Evolutionary conservation across 2,888 invertebrate genomes (phyloP).

Genomic region (Meliscaeva auricollis): DNA sequence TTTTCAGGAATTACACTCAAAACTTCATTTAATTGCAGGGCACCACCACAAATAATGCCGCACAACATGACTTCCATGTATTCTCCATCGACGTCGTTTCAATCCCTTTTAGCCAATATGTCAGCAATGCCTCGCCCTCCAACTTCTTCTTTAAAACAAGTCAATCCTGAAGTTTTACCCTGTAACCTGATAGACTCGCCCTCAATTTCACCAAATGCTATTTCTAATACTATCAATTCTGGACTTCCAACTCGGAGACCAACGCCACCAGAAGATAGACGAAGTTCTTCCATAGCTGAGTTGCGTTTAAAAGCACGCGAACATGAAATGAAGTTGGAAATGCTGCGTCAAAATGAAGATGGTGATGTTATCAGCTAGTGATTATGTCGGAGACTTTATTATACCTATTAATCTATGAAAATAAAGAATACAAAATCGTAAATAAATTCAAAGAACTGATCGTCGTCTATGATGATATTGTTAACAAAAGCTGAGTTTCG

Average conservation of each 20-base stretch:
- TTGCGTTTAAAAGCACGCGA: slow-evolving; percentile 94
- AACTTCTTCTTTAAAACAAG: slow-evolving; percentile 46
- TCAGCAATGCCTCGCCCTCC: slow-evolving; percentile 86
- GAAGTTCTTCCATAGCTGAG: slow-evolving; percentile 95
- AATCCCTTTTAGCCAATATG: slow-evolving; percentile 88
- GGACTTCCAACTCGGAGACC: slow-evolving; percentile 78
- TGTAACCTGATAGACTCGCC: slow-evolving; percentile 81
- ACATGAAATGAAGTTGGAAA: slow-evolving; percentile 93
- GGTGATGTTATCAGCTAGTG: slow-evolving; percentile 90
- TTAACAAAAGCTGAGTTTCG: background rate
- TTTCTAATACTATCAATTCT: slow-evolving; percentile 78
- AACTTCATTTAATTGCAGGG: slow-evolving; percentile 84
- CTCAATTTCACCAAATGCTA: slow-evolving; percentile 81
- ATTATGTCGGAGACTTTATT: slow-evolving; percentile 2
- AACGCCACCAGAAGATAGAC: slow-evolving; percentile 90
- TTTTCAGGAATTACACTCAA: background rate
- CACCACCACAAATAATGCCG: slow-evolving; percentile 87
- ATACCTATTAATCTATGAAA: slow-evolving; percentile 1
- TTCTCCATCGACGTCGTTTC: slow-evolving; percentile 89
- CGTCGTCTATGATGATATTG: background rate
- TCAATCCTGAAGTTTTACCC: slow-evolving; percentile 55
- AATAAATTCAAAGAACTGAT: slow-evolving; percentile 40
- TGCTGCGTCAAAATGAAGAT: slow-evolving; percentile 91
- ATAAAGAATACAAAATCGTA: slow-evolving; percentile 25
- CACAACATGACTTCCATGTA: slow-evolving; percentile 86